These are phyloP conservation scores for Prunella himalayana DNA, from an alignment of 2,113 vertebrate genomes.

Conservation along the genomic window DNA sequence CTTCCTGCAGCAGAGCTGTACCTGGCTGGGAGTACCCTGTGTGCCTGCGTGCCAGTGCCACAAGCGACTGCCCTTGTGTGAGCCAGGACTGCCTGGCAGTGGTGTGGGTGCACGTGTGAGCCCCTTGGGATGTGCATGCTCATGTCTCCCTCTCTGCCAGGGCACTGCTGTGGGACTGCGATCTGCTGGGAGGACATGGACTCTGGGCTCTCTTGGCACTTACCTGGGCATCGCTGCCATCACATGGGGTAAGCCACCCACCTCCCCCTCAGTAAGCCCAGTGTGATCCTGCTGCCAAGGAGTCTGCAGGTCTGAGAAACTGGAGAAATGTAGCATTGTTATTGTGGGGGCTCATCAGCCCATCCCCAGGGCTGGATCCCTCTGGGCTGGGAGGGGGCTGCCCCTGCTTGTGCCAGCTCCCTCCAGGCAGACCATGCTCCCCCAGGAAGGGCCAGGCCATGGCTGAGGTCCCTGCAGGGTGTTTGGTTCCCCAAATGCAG, in stretches of 20 bases:
- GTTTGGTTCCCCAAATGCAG: neutral
- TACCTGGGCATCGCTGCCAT: slow-evolving; percentile 23
- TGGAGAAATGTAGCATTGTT: neutral
- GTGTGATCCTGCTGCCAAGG: neutral
- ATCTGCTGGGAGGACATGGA: neutral
- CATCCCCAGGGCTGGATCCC: neutral
- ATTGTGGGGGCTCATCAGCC: neutral
- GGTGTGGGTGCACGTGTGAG: rapidly evolving
- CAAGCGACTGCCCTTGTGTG: neutral
- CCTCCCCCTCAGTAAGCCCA: rapidly evolving
- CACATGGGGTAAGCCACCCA: slow-evolving; percentile 12
- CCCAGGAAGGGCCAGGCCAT: rapidly evolving
- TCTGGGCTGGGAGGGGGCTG: neutral
- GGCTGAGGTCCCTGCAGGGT: neutral
- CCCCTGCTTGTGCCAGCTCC: neutral
- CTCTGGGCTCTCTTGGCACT: neutral
- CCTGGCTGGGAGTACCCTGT: rapidly evolving
- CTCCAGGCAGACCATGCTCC: neutral
- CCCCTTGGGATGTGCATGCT: neutral
- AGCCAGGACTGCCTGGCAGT: neutral
- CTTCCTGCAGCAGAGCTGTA: neutral
- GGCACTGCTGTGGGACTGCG: neutral
- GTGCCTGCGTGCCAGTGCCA: rapidly evolving
- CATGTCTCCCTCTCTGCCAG: neutral
- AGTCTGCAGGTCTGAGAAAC: neutral